These are phyloP conservation scores for Gorsachius magnificus DNA, from an alignment of 2,797 vertebrate genomes.

Conservation along the genomic window DNA sequence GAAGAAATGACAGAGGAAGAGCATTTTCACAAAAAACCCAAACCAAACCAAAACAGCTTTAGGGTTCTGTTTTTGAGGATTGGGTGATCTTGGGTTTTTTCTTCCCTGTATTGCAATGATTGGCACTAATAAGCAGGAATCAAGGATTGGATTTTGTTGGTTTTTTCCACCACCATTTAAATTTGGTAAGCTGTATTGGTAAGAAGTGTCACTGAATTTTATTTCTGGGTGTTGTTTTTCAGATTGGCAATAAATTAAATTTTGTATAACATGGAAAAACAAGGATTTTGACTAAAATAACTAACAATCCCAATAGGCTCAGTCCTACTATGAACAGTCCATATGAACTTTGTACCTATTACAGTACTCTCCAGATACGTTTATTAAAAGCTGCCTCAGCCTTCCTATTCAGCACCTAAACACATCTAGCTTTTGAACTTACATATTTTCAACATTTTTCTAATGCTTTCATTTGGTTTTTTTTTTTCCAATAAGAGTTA, in stretches of 20 bases:
- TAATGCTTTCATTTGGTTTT: neutral
- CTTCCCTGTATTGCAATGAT: neutral
- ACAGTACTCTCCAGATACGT: neutral
- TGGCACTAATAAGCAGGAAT: neutral
- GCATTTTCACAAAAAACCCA: neutral
- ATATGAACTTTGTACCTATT: neutral
- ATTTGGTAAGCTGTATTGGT: neutral
- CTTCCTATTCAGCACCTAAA: neutral
- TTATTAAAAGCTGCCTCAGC: neutral
- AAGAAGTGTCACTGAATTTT: neutral
- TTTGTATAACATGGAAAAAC: neutral
- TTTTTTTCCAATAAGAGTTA: neutral
- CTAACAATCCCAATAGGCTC: neutral
- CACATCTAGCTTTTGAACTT: neutral
- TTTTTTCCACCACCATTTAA: neutral
- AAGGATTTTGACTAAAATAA: neutral
- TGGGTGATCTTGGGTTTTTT: accelerated
- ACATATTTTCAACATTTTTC: neutral
- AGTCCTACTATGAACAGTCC: neutral
- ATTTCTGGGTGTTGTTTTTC: neutral
- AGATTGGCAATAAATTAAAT: neutral
- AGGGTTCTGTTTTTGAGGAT: neutral
- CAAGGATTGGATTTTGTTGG: accelerated
- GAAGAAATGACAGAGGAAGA: neutral
- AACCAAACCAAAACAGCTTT: neutral